Percentiles rank a stretch among this genome's conserved stretches.
Evolutionary conservation across 1,140 invertebrate genomes (phyloP).

Genomic region (Palaemon carinicauda): DNA sequence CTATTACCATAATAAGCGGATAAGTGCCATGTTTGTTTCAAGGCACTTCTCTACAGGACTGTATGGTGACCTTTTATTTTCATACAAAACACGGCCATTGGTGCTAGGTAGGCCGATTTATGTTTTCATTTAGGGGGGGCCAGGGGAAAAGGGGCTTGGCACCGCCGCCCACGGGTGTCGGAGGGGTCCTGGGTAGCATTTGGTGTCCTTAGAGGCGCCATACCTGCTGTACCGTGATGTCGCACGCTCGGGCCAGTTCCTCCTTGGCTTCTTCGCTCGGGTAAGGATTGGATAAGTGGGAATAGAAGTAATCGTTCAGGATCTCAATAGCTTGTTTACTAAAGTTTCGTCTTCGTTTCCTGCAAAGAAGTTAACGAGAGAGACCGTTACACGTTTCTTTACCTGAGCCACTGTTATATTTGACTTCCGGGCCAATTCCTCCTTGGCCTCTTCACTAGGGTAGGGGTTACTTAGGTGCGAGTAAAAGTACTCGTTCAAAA

Average conservation of each 20-base stretch:
- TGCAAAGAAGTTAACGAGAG: slow-evolving; percentile 64
- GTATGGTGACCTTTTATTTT: no score
- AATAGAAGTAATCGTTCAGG: slow-evolving; percentile 99
- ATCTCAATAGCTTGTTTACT: slow-evolving; percentile 99
- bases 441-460: slow-evolving; percentile 75
- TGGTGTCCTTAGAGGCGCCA: slow-evolving; percentile 35
- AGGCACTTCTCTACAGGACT: no score
- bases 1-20: no score
- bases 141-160: neutral
- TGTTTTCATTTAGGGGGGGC: no score
- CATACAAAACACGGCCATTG: no score
- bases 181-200: slow-evolving; percentile 8
- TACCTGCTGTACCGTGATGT: slow-evolving; percentile 96
- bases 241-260: slow-evolving; percentile 97
- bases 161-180: slow-evolving; percentile 40
- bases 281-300: slow-evolving; percentile 98
- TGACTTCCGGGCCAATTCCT: slow-evolving; percentile 74
- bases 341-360: slow-evolving; percentile 98
- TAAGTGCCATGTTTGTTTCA: no score
- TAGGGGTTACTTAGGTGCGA: slow-evolving; percentile 75
- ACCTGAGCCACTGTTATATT: slow-evolving; percentile 76
- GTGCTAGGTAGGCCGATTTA: no score
- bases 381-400: slow-evolving; percentile 55
- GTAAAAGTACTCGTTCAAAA: slow-evolving; percentile 77
- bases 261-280: slow-evolving; percentile 99